phyloP scores from a whole-genome alignment of 2,888 invertebrate genomes.

The Koerneria pararmatus region DNA sequence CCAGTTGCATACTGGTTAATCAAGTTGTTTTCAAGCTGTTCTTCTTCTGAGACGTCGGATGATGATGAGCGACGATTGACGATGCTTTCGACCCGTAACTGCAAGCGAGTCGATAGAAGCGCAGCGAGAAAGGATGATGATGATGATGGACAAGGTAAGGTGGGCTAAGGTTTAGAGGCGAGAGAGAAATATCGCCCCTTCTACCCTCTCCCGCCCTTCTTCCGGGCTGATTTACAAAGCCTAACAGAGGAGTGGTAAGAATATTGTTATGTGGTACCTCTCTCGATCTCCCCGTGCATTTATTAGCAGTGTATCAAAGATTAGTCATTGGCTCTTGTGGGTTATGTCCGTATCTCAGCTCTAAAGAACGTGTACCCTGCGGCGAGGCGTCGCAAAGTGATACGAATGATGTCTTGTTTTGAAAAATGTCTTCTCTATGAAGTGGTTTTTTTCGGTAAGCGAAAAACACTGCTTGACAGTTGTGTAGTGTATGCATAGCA shows the following conservation, averaged over 20 bases:
- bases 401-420: neutral
- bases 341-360: no score
- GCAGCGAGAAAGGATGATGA: constrained; percentile 29
- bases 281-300: no score
- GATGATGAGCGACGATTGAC: constrained; percentile 62
- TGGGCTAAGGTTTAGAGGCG: constrained; percentile 2
- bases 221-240: no score
- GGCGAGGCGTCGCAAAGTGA: neutral
- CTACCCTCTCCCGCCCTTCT: no score
- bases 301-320: no score
- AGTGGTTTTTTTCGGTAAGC: neutral
- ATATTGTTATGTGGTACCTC: no score
- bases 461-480: no score
- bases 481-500: no score
- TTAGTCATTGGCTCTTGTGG: no score
- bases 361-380: no score
- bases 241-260: no score
- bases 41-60: constrained; percentile 88
- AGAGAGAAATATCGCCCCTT: no score
- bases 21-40: constrained; percentile 72
- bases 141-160: constrained; percentile 21
- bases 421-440: neutral
- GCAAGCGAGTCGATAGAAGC: constrained; percentile 25
- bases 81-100: constrained; percentile 31
- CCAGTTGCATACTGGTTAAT: constrained; percentile 36